Evolutionary conservation across 2,888 invertebrate species (phyloP).

Genomic region (Xylota segnis): DNA sequence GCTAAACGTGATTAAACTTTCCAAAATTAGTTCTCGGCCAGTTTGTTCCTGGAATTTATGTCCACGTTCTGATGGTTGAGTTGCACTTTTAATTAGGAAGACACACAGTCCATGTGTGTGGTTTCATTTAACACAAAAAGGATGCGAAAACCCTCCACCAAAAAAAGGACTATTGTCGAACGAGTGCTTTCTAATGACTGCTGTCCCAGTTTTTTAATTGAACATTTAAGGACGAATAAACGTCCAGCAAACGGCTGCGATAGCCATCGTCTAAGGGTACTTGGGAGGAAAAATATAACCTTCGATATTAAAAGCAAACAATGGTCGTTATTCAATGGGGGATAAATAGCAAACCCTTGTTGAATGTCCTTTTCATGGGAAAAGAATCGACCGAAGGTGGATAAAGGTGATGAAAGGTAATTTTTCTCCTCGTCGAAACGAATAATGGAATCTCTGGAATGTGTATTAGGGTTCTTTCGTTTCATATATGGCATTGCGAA

Average conservation of each 20-base stretch:
- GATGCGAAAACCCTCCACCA: too few species aligned
- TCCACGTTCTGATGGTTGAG: not conserved
- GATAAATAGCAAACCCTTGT: slow-evolving; percentile 40
- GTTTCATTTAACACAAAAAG: not conserved
- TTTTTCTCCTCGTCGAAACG: slow-evolving; percentile 24
- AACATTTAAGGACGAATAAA: not conserved
- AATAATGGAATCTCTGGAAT: slow-evolving; percentile 23
- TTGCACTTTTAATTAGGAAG: not conserved
- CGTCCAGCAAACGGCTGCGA: not conserved
- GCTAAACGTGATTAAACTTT: slow-evolving; percentile 5
- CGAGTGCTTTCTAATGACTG: not conserved
- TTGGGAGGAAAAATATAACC: not conserved
- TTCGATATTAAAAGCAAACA: slow-evolving; percentile 37
- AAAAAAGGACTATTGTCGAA: too few species aligned
- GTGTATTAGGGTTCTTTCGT: slow-evolving; percentile 30
- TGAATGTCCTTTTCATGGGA: slow-evolving; percentile 38
- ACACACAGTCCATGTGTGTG: not conserved
- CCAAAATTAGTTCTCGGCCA: not conserved
- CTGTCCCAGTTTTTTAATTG: not conserved
- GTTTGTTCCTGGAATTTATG: not conserved
- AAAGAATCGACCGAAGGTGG: slow-evolving; percentile 17
- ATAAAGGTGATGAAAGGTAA: slow-evolving; percentile 33
- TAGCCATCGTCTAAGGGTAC: slow-evolving; percentile 3
- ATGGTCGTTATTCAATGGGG: slow-evolving; percentile 16
- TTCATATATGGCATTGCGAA: too few species aligned